phyloP scores from a whole-genome alignment of 2,113 vertebrate genomes.

The Aptenodytes forsteri region DNA sequence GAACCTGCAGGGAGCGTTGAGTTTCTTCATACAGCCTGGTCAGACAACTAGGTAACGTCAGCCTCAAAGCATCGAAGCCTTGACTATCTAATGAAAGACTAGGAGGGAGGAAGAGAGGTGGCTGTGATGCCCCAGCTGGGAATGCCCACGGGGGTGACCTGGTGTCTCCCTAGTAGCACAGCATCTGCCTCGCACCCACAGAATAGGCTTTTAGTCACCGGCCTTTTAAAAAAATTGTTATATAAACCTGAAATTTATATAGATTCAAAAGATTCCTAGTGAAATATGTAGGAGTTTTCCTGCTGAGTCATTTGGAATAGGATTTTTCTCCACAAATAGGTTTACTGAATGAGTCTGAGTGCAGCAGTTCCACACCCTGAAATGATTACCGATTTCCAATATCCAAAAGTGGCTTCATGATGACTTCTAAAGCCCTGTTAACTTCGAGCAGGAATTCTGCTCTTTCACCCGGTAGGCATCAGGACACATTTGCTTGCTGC shows the following conservation, averaged over 20 bases:
- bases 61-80: background rate
- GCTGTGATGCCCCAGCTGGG: slow-evolving; percentile 13
- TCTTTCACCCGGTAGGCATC: background rate
- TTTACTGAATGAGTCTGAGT: background rate
- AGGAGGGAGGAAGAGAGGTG: background rate
- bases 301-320: background rate
- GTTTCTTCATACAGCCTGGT: background rate
- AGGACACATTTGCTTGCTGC: background rate
- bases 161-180: slow-evolving; percentile 21
- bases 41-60: background rate
- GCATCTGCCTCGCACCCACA: background rate
- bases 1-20: background rate
- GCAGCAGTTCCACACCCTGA: background rate
- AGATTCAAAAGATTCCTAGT: background rate
- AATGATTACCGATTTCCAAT: background rate
- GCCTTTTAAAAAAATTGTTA: background rate
- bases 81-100: background rate
- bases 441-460: background rate
- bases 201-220: background rate
- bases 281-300: background rate
- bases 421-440: background rate
- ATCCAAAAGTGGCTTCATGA: background rate
- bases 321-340: background rate
- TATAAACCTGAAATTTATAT: background rate
- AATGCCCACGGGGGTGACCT: slow-evolving; percentile 30